Base-by-base conservation (phyloP, 2,797 vertebrate species). In the Gymnothorax javanicus region DNA sequence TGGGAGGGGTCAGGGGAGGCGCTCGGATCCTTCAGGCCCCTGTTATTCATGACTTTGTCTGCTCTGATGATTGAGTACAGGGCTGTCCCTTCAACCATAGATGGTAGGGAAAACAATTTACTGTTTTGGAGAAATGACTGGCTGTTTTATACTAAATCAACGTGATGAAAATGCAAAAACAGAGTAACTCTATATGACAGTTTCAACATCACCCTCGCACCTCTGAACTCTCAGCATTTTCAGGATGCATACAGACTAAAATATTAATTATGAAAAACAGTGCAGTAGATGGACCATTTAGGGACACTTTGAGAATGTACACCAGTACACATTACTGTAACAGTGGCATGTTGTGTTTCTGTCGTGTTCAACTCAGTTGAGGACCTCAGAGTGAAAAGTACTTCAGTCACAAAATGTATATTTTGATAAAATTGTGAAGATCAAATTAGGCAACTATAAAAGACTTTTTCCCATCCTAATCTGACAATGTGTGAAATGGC, bases 71-170 rank as follows among this genome's bases (percentile, higher is more conserved):
- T 58, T 87, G 87, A 83, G 57, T 88, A 54, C 0, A n/a, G 81
- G 91, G 89, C 83, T 85, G 88, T 89, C 86, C 86, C 82, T 62
- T 25, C 1, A 56, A 57, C 52, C 86, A 83, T 33, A 86, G 91
- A 84, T 25, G 56, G 33, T 58, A 69, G 75, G 52, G 58, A 67
- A 90, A 91, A 94, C 92, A 93, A 94, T 93, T 89, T 71, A 91
- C 91, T 88, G 91, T 93, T 95, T 95, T 92, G 94, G 94, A 94
- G 93, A 94, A 95, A 93, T 93, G 93, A 94, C 89, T 84, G 88
- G 25, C 77, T 85, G 56, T 85, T 75, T 91, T 89, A 90, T 92
- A 89, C 93, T 94, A 92, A 93, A 93, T 90, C 82, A 90, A 89
- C 27, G 3, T 20, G 73, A 43, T 73, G n/a, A 73, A 73, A 73